Evolutionary conservation across 2,113 vertebrate species (phyloP).

Genomic region (Elaphurus davidianus): DNA sequence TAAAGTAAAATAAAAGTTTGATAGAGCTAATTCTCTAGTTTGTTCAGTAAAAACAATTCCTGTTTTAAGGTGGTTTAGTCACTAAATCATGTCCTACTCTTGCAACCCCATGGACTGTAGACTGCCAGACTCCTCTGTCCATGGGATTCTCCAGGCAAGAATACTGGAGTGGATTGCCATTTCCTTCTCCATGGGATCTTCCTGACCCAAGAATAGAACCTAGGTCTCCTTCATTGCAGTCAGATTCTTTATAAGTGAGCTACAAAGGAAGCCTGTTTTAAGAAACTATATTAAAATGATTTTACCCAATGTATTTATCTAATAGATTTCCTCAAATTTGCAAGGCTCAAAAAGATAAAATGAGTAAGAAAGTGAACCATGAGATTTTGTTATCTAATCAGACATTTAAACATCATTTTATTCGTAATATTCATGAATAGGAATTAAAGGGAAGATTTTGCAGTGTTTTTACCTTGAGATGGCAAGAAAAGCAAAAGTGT

Average conservation of each 20-base stretch:
- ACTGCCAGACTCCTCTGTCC: not conserved
- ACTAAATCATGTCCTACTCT: not conserved
- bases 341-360: constrained; percentile 47
- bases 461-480: not conserved
- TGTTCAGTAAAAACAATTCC: not conserved
- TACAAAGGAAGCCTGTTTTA: not conserved
- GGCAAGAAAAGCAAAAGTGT: not conserved
- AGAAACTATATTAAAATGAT: constrained; percentile 6
- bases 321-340: constrained; percentile 39
- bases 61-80: not conserved
- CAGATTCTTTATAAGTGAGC: not conserved
- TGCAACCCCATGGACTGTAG: not conserved
- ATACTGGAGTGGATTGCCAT: not conserved
- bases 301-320: not conserved
- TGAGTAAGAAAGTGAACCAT: constrained; percentile 44
- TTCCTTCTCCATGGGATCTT: not conserved
- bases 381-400: constrained; percentile 42
- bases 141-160: not conserved
- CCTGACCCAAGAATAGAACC: not conserved
- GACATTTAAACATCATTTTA: constrained; percentile 37
- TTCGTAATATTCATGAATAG: not conserved
- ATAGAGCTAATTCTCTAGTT: constrained; percentile 14
- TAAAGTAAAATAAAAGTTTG: constrained; percentile 13
- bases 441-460: constrained; percentile 7
- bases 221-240: not conserved